Evolutionary conservation across 64 coral and sea anemone genomes (phyloP).

Genomic region (Stichodactyla helianthus): DNA sequence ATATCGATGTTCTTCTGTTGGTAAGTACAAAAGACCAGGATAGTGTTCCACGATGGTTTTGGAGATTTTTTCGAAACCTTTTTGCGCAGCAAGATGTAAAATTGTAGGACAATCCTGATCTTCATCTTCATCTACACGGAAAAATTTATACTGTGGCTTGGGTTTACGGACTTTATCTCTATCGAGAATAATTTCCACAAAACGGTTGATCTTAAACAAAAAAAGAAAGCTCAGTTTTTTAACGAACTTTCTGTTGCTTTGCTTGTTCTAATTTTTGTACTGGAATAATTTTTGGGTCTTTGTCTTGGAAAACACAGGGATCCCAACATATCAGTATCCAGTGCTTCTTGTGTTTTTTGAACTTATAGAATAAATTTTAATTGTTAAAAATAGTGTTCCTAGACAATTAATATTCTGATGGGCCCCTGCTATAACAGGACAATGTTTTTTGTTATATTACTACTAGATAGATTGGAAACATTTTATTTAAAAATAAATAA

Average conservation of each 20-base stretch:
- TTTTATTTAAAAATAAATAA: too few species aligned
- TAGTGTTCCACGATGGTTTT: conserved; percentile 66
- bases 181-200: conserved; percentile 80
- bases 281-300: too few species aligned
- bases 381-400: too few species aligned
- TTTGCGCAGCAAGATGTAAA: conserved; percentile 62
- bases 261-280: neutral
- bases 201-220: conserved; percentile 57
- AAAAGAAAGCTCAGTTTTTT: neutral
- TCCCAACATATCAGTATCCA: too few species aligned
- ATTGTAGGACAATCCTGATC: conserved; percentile 45
- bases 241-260: too few species aligned
- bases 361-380: too few species aligned
- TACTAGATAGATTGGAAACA: too few species aligned
- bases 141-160: conserved; percentile 51
- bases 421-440: too few species aligned
- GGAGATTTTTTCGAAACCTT: conserved; percentile 43
- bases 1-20: conserved; percentile 39
- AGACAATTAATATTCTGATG: too few species aligned
- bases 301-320: too few species aligned
- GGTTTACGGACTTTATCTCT: conserved; percentile 20
- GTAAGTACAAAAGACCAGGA: conserved; percentile 45
- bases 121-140: conserved; percentile 65
- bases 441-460: too few species aligned
- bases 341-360: too few species aligned